Conservation (phyloP, 2,113 vertebrate species). For the Phylloscopus trochilus region DNA sequence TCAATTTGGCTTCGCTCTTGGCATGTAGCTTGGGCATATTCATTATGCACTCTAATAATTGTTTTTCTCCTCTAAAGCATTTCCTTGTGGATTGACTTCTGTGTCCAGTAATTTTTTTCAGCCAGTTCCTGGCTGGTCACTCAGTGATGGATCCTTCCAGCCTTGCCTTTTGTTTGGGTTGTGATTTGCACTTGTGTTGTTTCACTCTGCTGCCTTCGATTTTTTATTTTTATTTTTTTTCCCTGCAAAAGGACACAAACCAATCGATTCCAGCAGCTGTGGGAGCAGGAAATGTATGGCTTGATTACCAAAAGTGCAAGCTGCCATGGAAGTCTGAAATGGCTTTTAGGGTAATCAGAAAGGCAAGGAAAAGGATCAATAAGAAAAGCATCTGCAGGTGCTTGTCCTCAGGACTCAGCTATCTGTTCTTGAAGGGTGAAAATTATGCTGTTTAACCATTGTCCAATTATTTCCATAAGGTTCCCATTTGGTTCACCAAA, state of each 20-base stretch:
- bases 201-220: background rate
- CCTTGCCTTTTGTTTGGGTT: background rate
- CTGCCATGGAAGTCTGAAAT: background rate
- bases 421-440: background rate
- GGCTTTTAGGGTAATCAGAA: background rate
- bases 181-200: background rate
- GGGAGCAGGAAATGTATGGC: background rate
- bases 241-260: background rate
- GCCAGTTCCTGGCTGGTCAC: background rate
- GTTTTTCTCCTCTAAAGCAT: background rate
- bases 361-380: background rate
- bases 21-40: background rate
- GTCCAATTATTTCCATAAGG: background rate
- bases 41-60: background rate
- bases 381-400: background rate
- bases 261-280: background rate
- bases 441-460: accelerated
- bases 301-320: background rate
- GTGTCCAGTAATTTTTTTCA: background rate
- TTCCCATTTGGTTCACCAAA: background rate
- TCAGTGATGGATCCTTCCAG: background rate
- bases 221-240: background rate
- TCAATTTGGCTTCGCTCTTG: background rate
- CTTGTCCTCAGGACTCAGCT: background rate
- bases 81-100: background rate